Base-by-base conservation (phyloP, 2,888 invertebrate genomes). In the Mayetiola destructor region DNA sequence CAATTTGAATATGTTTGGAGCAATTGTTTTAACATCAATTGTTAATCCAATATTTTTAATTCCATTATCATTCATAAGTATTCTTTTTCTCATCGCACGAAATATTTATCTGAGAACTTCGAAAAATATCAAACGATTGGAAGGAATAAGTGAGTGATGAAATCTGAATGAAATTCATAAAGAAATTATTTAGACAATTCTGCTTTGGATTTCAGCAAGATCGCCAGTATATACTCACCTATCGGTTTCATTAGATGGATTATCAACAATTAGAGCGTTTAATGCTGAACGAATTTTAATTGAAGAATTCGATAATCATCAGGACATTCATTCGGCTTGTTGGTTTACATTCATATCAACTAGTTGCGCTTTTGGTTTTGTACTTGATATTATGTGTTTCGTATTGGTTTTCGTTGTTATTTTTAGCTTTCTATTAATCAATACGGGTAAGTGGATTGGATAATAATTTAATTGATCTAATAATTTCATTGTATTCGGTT, bases 191-290 rank as follows among this genome's bases (percentile, higher is more conserved):
- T 82, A 78, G 84, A 62, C 80, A 81, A 61, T 71, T 87, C 20
- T 37, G 21, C 57, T 5, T 14, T 58, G 10, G 59, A 58, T 61
- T 66, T 16, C 69, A 87, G 87, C 83, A 18, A 80, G 85, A 61
- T 87, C 87, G 64, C 89, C 89, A 0, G 82, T 89, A 0, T 89
- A 85, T 65, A 81, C 85, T 1, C 84, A 87, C 71, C 75, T 89
- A 23, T 81, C 82, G 56, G 81, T 85, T 16, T 81, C 85, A 0
- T 72, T 89, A 1, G 79, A 79, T 63, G 89, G 89, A 1, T 76
- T 89, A 20, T 75, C 82, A 1, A 86, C 88, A 0, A 84, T 89
- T 52, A 73, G 89, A 63, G 84, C 87, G 0, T 80, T 82, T 56
- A 74, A 76, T 16, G 81, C 81, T 1, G 79, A 87, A 66, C 65